Evolutionary conservation across 2,888 invertebrate species (phyloP).

Genomic region (Chalcosyrphus nemorum): DNA sequence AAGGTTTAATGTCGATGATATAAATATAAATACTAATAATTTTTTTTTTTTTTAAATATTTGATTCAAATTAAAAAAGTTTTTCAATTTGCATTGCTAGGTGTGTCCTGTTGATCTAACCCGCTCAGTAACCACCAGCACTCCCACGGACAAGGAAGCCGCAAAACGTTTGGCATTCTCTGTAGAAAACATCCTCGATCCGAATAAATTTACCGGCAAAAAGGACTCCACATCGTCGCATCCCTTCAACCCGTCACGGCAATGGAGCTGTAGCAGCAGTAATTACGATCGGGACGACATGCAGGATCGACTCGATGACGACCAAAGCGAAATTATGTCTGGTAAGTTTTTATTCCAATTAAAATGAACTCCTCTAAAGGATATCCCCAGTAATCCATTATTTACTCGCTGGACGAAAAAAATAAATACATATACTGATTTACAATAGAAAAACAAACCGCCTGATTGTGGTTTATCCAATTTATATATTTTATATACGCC

Average conservation of each 20-base stretch:
- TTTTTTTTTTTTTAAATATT: too few species aligned
- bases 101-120: constrained; percentile 82
- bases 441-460: not conserved
- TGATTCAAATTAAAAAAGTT: not conserved
- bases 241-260: constrained; percentile 78
- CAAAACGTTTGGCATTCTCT: constrained; percentile 89
- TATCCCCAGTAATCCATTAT: not conserved
- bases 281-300: constrained; percentile 82
- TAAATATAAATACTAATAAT: too few species aligned
- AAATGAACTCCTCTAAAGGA: not conserved
- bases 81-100: constrained; percentile 74
- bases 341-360: constrained; percentile 81
- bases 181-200: constrained; percentile 96
- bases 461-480: constrained; percentile 30
- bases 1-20: too few species aligned
- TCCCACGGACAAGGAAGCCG: constrained; percentile 80
- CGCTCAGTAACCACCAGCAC: constrained; percentile 80
- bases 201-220: constrained; percentile 92
- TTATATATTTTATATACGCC: constrained; percentile 1
- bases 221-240: constrained; percentile 76
- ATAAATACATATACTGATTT: constrained; percentile 7
- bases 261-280: constrained; percentile 81
- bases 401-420: not conserved
- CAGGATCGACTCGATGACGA: constrained; percentile 81
- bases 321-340: constrained; percentile 83